phyloP scores from a whole-genome alignment of 2,113 vertebrate species.

The Xyliphius kryptos region DNA sequence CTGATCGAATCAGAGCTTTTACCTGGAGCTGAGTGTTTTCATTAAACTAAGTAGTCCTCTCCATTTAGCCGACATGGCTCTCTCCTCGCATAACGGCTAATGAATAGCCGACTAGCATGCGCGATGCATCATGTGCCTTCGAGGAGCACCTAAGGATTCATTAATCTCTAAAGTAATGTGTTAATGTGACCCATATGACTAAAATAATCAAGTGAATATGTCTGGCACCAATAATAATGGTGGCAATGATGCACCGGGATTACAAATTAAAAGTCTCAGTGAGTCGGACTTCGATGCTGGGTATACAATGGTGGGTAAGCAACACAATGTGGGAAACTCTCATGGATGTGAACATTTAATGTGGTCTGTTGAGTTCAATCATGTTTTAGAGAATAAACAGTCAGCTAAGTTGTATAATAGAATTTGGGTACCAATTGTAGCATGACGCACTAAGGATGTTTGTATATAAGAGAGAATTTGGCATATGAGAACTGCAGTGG shows the following conservation, averaged over 20 bases:
- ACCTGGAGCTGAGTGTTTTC: conserved; percentile 6
- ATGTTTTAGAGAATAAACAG: too few relatives aligned
- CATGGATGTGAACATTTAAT: too few relatives aligned
- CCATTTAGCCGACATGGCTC: conserved; percentile 5
- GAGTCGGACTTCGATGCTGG: too few relatives aligned
- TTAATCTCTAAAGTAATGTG: conserved; percentile 5
- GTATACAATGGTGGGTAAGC: neutral
- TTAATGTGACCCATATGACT: conserved; percentile 4
- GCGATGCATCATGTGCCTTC: neutral
- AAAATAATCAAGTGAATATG: conserved; percentile 6
- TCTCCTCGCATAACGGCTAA: conserved; percentile 10
- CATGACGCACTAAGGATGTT: too few relatives aligned
- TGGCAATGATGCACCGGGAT: conserved; percentile 5
- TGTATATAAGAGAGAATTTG: too few relatives aligned
- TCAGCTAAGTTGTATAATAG: too few relatives aligned
- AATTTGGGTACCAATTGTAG: too few relatives aligned
- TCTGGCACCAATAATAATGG: neutral
- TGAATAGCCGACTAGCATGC: conserved; percentile 9
- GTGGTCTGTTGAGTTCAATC: too few relatives aligned
- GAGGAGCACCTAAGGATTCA: neutral
- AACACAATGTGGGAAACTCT: too few relatives aligned
- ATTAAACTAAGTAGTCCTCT: conserved; percentile 28
- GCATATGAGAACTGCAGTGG: too few relatives aligned
- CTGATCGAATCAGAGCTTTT: conserved; percentile 13
- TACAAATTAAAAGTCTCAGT: neutral